Evolutionary conservation across 2,888 invertebrate genomes (phyloP).

Genomic region (Oxytorus armatus): DNA sequence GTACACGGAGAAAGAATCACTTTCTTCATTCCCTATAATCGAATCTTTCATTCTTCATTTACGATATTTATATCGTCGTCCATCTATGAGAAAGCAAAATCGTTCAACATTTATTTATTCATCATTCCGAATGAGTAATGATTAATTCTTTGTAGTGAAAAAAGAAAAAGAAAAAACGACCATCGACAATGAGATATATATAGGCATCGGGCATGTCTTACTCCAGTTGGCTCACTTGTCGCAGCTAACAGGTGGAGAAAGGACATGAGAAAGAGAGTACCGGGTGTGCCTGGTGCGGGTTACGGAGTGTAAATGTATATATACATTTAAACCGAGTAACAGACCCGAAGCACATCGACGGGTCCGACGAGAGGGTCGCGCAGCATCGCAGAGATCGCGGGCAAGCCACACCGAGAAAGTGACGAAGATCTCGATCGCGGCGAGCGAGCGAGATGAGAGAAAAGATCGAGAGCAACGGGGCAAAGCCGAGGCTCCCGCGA

Average conservation of each 20-base stretch:
- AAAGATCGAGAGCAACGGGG: constrained; percentile 62
- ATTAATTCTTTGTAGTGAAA: constrained; percentile 4
- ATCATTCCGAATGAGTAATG: background rate
- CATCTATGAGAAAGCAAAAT: too few species aligned
- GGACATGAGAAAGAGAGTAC: constrained; percentile 64
- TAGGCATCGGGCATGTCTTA: constrained; percentile 10
- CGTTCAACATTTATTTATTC: background rate
- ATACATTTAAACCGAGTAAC: constrained; percentile 22
- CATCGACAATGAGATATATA: constrained; percentile 38
- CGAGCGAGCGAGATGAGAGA: constrained; percentile 58
- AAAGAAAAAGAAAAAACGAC: constrained; percentile 5
- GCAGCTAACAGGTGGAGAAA: constrained; percentile 66
- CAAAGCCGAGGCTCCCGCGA: constrained; percentile 30
- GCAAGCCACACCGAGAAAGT: constrained; percentile 62
- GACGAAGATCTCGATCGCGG: constrained; percentile 65
- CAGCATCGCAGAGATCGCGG: constrained; percentile 37
- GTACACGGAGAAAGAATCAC: too few species aligned
- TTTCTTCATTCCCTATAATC: too few species aligned
- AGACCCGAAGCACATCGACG: constrained; percentile 28
- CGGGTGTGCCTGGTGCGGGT: background rate
- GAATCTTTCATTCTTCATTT: too few species aligned
- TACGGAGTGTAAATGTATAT: background rate
- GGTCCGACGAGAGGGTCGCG: constrained; percentile 38
- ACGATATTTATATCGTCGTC: too few species aligned
- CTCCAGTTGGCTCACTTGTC: constrained; percentile 40